phyloP scores from a whole-genome alignment of 2,797 vertebrate species.

The Urocyon cinereoargenteus region DNA sequence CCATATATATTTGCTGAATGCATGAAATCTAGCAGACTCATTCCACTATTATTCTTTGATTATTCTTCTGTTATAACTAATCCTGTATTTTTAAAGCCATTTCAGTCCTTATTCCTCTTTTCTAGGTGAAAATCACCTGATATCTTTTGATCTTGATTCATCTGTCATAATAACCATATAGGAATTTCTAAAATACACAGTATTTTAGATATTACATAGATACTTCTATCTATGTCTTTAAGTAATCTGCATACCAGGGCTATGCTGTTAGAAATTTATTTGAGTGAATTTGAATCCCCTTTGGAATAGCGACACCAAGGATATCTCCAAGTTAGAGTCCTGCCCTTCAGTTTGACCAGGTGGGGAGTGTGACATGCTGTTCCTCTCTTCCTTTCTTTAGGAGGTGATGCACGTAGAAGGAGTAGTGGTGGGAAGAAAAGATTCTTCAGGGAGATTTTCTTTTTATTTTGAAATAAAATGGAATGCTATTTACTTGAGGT shows the following conservation, averaged over 20 bases:
- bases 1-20: neutral
- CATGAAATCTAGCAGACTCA: neutral
- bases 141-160: neutral
- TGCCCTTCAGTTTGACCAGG: neutral
- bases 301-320: neutral
- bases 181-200: neutral
- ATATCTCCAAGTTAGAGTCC: neutral
- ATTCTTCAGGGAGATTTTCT: neutral
- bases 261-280: neutral
- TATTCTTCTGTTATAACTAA: neutral
- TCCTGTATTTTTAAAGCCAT: neutral
- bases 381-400: neutral
- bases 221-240: neutral
- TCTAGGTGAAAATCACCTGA: neutral
- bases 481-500: neutral
- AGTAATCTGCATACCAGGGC: neutral
- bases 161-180: neutral
- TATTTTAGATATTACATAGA: neutral
- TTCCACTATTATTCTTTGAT: constrained; percentile 40
- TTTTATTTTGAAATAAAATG: neutral
- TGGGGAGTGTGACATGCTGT: neutral
- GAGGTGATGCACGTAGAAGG: neutral
- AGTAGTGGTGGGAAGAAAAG: neutral
- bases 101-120: neutral
- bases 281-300: neutral